Evolutionary conservation across 2,797 vertebrate species (phyloP).

Genomic region (Anas georgica): DNA sequence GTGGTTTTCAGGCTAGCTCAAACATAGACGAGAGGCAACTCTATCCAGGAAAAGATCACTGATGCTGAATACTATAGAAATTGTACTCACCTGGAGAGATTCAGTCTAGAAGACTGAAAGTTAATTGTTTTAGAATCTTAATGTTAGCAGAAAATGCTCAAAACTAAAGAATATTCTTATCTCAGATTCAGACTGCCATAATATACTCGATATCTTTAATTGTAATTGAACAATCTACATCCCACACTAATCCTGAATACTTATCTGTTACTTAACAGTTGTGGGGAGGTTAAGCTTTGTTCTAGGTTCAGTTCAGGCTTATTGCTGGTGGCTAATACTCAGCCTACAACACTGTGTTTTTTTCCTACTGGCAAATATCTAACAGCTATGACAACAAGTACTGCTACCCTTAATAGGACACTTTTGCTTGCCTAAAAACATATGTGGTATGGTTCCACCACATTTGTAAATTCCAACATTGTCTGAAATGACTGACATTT

Average conservation of each 20-base stretch:
- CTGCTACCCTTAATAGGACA: constrained; percentile 15
- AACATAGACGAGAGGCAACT: neutral
- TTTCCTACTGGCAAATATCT: neutral
- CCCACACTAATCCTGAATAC: neutral
- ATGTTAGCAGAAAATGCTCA: neutral
- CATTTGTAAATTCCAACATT: neutral
- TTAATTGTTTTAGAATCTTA: neutral
- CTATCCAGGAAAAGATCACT: neutral
- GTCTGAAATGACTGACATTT: neutral
- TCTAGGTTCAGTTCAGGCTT: neutral
- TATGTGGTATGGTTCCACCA: neutral
- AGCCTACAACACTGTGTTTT: neutral
- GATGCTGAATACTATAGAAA: neutral
- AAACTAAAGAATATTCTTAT: neutral
- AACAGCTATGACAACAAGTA: neutral
- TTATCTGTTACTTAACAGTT: neutral
- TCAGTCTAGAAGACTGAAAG: neutral
- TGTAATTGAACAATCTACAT: neutral
- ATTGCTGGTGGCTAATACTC: neutral
- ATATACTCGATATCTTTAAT: neutral
- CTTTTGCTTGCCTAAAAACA: constrained; percentile 18
- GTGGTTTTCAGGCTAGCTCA: neutral
- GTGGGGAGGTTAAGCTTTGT: neutral
- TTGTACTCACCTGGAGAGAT: neutral
- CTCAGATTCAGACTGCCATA: neutral